Percentiles rank a stretch among this genome's conserved stretches.
phyloP scores from a whole-genome alignment of 2,797 vertebrate genomes.

The Cynopterus sphinx region DNA sequence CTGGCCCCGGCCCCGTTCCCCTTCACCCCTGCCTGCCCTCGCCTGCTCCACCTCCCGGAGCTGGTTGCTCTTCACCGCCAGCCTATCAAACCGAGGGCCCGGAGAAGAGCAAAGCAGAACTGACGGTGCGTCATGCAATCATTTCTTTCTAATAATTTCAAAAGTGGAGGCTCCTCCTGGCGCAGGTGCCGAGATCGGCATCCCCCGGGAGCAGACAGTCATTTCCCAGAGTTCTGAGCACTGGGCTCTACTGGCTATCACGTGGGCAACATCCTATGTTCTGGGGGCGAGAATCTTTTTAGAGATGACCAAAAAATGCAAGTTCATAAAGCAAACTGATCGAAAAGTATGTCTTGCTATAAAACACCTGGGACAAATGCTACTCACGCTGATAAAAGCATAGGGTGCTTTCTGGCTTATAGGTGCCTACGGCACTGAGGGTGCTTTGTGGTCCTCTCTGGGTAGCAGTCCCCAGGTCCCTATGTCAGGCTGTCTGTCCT shows the following conservation, averaged over 20 bases:
- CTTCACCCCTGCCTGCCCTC: too few relatives aligned
- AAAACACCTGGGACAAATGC: not conserved
- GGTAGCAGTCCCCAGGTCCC: conserved; percentile 3
- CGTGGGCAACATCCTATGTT: not conserved
- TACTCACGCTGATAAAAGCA: conserved; percentile 19
- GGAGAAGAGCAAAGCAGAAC: not conserved
- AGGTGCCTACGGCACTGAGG: not conserved
- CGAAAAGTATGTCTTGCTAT: not conserved
- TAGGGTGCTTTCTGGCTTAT: not conserved
- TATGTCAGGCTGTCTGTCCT: conserved; percentile 14
- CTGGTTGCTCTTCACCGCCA: not conserved
- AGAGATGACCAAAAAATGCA: not conserved
- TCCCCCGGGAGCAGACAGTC: not conserved
- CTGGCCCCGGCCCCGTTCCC: too few relatives aligned
- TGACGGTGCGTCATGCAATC: not conserved
- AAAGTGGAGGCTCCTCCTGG: not conserved
- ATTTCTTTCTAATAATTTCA: not conserved
- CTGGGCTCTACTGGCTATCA: not conserved
- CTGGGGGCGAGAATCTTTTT: not conserved
- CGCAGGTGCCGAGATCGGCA: not conserved
- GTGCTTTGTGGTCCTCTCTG: not conserved
- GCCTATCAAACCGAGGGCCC: not conserved
- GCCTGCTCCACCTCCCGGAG: too few relatives aligned
- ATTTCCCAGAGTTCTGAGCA: not conserved
- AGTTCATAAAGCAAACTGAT: not conserved